Base-by-base conservation (phyloP, 2,888 invertebrate genomes). In the Aleiodes alternator region DNA sequence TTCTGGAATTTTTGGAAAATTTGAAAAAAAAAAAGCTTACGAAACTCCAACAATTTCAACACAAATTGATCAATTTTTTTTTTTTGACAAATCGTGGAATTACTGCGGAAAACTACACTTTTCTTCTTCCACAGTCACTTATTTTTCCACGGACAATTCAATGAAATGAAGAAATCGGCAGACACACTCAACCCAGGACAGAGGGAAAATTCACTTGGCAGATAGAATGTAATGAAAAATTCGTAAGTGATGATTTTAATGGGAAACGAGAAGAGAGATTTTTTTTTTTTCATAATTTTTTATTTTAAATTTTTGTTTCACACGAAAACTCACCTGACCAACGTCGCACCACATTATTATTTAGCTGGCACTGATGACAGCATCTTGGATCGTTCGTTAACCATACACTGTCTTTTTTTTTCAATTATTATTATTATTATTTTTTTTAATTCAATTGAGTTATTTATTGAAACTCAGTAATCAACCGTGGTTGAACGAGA, bases 331-430 rank as follows among this genome's bases (percentile, higher is more conserved):
- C 88, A 89, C 89, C 89, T 89, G 89, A 85, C 86, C 87, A 87
- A 88, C 86, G 88, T 89, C 89, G 88, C 86, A 88, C 89, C 88
- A 89, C 89, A 89, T 89, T 86, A 87, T 88, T 88, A 87, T 87
- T 87, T 88, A 83, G 87, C 88, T 87, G 86, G 86, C 88, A 84
- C 84, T 83, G 87, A 86, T 84, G 87, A 87, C 88, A 88, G 87
- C 89, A 89, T 89, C 86, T 88, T 87, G 88, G 84, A 84, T 81
- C 84, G 85, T 83, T 84, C 82, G 83, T 83, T 82, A 82, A 84
- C 83, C 88, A 88, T 87, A 84, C 86, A 86, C 82, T 77, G 76
- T 70, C 69, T 79, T 73, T 69, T 75, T 73, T 78, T 59, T 76
- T 78, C 71, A 73, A 71, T 72, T 72, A 77, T 78, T 77, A 76